Evolutionary conservation across 2,888 invertebrate species (phyloP).

Genomic region (Meandrusa payeni): DNA sequence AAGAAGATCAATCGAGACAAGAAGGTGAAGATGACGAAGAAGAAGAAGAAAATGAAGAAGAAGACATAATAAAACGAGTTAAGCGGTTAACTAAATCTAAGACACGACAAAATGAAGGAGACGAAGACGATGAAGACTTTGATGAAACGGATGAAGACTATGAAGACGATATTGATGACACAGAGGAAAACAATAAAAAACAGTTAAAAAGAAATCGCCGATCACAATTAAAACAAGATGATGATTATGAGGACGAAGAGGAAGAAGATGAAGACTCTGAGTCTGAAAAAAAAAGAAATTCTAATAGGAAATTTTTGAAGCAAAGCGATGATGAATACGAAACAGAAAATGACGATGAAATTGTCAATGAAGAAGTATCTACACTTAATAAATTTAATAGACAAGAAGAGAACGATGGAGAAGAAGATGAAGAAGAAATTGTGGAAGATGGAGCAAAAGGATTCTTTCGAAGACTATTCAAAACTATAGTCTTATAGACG

Average conservation of each 20-base stretch:
- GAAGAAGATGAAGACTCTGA: neutral
- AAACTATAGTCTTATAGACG: constrained; percentile 42
- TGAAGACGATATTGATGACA: neutral
- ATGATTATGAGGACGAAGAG: neutral
- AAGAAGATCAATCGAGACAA: neutral
- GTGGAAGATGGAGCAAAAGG: constrained; percentile 8
- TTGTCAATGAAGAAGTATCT: neutral
- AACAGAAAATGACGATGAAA: neutral
- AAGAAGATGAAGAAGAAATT: constrained; percentile 3
- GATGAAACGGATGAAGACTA: neutral
- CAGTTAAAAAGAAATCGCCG: neutral
- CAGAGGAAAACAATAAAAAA: neutral
- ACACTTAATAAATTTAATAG: neutral
- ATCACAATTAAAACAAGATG: constrained; percentile 1
- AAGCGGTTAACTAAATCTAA: neutral
- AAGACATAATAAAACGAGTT: no score
- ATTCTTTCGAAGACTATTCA: constrained; percentile 48
- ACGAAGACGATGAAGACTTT: neutral
- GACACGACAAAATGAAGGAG: neutral
- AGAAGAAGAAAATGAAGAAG: no score
- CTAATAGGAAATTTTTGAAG: neutral
- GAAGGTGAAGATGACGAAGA: neutral
- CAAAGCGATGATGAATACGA: constrained; percentile 1
- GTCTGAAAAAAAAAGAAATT: neutral
- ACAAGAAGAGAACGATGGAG: neutral